Percentiles rank a stretch among this genome's conserved stretches.
These are phyloP conservation scores for Eurois occulta DNA, from an alignment of 2,888 invertebrate genomes.

Conservation along the genomic window DNA sequence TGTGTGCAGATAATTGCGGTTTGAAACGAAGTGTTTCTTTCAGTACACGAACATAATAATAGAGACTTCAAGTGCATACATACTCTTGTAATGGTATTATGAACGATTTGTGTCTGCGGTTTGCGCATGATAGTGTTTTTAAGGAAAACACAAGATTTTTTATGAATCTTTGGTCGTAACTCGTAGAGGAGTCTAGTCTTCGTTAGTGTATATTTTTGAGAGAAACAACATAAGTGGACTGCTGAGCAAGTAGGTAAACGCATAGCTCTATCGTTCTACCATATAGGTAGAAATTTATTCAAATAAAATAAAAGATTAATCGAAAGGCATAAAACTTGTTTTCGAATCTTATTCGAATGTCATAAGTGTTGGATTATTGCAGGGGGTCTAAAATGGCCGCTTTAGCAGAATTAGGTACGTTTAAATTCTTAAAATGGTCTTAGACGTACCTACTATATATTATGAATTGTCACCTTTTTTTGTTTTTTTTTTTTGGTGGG, in stretches of 20 bases:
- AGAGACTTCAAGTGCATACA: neutral
- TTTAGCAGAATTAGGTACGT: no score
- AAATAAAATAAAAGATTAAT: conserved; percentile 2
- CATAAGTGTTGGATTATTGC: neutral
- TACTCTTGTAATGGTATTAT: neutral
- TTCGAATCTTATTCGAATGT: neutral
- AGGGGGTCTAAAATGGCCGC: no score
- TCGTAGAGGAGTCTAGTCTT: neutral
- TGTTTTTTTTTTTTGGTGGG: no score
- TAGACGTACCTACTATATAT: no score
- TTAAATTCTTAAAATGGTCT: no score
- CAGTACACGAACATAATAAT: conserved; percentile 4
- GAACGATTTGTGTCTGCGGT: neutral
- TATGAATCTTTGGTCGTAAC: neutral
- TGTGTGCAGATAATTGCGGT: conserved; percentile 48
- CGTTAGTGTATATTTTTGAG: neutral
- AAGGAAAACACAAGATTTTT: neutral
- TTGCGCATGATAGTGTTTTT: neutral
- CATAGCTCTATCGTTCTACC: neutral
- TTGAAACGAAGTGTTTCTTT: conserved; percentile 38
- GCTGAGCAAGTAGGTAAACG: neutral
- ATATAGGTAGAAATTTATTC: neutral
- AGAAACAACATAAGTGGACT: neutral
- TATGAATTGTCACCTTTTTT: no score
- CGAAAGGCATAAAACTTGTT: conserved; percentile 11